phyloP scores from a whole-genome alignment of 2,888 invertebrate species.

The Tiphia femorata region DNA sequence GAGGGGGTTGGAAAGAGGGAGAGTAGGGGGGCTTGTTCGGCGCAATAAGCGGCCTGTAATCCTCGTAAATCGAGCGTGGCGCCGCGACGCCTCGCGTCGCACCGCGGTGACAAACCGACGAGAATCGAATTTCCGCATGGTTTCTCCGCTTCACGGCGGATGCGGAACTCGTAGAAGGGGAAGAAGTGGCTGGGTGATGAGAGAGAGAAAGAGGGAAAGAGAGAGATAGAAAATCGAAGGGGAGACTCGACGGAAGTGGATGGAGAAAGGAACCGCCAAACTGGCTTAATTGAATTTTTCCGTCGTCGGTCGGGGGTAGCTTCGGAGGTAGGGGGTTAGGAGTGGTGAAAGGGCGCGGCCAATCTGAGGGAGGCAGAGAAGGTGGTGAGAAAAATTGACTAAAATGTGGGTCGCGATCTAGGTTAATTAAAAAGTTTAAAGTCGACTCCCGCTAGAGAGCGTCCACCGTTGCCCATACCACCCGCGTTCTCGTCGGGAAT shows the following conservation, averaged over 20 bases:
- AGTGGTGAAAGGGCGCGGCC: no score
- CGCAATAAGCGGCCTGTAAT: conserved; percentile 44
- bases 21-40: background rate
- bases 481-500: conserved; percentile 17
- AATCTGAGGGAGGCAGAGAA: background rate
- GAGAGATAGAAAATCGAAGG: no score
- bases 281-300: conserved; percentile 42
- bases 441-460: conserved; percentile 23
- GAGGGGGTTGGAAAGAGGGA: conserved; percentile 1
- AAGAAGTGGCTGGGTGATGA: background rate
- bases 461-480: background rate
- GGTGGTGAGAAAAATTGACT: conserved; percentile 8
- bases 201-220: background rate
- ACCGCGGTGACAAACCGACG: conserved; percentile 27
- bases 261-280: conserved; percentile 20
- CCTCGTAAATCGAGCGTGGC: conserved; percentile 49
- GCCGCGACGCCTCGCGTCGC: conserved; percentile 26
- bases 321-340: no score
- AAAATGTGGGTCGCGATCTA: conserved; percentile 36
- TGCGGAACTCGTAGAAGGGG: background rate
- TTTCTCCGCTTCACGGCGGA: background rate
- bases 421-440: conserved; percentile 49
- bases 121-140: conserved; percentile 25
- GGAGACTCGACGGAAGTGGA: no score
- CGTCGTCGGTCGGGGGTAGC: conserved; percentile 10